A percentile compares a stretch with the other conserved stretches of the same genome.
These are phyloP conservation scores for Halictus quadricinctus DNA, from an alignment of 2,888 invertebrate species.

Conservation along the genomic window DNA sequence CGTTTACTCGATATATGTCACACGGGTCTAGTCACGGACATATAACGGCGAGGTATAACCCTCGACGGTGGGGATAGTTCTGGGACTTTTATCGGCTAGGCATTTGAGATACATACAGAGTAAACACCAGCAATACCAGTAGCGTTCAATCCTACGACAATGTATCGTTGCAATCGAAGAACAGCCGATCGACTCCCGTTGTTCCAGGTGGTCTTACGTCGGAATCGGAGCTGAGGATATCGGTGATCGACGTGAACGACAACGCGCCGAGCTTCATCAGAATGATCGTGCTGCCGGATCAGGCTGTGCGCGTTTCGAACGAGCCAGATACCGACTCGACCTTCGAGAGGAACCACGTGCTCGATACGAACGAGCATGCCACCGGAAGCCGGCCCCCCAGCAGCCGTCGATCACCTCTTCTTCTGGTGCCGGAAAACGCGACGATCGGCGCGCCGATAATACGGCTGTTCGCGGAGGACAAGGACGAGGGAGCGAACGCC, in stretches of 20 bases:
- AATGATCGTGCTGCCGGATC: slow-evolving; percentile 88
- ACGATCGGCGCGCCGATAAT: slow-evolving; percentile 88
- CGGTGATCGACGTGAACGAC: slow-evolving; percentile 91
- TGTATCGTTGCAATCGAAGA: not conserved
- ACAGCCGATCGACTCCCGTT: not conserved
- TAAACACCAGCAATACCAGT: too few relatives aligned
- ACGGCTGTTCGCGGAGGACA: slow-evolving; percentile 88
- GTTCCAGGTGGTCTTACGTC: slow-evolving; percentile 87
- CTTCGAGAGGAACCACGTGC: slow-evolving; percentile 40
- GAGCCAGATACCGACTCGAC: slow-evolving; percentile 52
- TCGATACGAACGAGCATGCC: slow-evolving; percentile 25
- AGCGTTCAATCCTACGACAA: not conserved
- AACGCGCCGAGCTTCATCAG: slow-evolving; percentile 89
- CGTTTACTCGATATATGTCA: too few relatives aligned
- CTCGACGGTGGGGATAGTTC: too few relatives aligned
- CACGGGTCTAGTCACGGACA: too few relatives aligned
- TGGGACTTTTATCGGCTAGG: too few relatives aligned
- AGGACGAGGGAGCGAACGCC: slow-evolving; percentile 88
- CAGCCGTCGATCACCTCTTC: slow-evolving; percentile 84
- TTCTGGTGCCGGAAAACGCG: slow-evolving; percentile 89
- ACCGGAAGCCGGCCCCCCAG: slow-evolving; percentile 33
- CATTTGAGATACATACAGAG: too few relatives aligned
- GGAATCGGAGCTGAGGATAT: slow-evolving; percentile 88
- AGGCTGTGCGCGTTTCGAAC: slow-evolving; percentile 85
- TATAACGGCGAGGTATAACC: too few relatives aligned